phyloP scores from a whole-genome alignment of 1,140 invertebrate genomes.

The Drosophila sproati region DNA sequence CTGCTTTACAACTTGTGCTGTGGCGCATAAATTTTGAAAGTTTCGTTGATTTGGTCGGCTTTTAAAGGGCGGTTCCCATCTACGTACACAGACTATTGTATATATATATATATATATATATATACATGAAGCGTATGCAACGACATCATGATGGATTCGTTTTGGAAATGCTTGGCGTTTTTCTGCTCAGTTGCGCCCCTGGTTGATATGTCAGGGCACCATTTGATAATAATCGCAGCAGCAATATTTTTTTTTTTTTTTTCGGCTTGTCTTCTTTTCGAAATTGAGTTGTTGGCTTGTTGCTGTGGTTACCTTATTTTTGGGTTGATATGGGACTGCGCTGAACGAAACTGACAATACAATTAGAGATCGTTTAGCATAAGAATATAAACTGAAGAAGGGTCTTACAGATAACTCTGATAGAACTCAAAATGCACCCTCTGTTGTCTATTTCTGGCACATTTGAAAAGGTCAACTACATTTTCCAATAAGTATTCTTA shows the following conservation, averaged over 20 bases:
- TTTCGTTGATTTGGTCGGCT: slow-evolving; percentile 57
- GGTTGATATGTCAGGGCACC: slow-evolving; percentile 51
- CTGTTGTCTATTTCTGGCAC: slow-evolving; percentile 1
- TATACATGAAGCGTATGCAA: slow-evolving; percentile 22
- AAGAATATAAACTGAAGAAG: background rate
- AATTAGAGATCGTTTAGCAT: slow-evolving; percentile 35
- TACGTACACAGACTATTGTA: slow-evolving; percentile 15
- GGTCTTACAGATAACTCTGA: background rate
- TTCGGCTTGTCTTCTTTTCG: slow-evolving; percentile 19
- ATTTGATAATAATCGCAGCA: slow-evolving; percentile 68
- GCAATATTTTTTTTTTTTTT: slow-evolving; percentile 35
- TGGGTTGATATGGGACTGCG: slow-evolving; percentile 43
- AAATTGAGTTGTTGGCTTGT: slow-evolving; percentile 66
- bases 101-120: slow-evolving; percentile 32
- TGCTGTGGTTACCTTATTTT: slow-evolving; percentile 1
- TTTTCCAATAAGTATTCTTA: background rate
- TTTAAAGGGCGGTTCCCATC: slow-evolving; percentile 57
- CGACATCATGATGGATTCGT: slow-evolving; percentile 73
- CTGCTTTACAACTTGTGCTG: slow-evolving; percentile 69
- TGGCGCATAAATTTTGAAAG: slow-evolving; percentile 69
- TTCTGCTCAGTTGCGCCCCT: slow-evolving; percentile 66
- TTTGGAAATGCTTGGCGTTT: slow-evolving; percentile 72
- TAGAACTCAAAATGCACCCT: background rate
- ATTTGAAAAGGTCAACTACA: background rate
- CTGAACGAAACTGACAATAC: slow-evolving; percentile 50